A percentile compares a stretch with the other conserved stretches of the same genome.
phyloP scores from a whole-genome alignment of 2,888 invertebrate genomes.

The Diaphora mendica region DNA sequence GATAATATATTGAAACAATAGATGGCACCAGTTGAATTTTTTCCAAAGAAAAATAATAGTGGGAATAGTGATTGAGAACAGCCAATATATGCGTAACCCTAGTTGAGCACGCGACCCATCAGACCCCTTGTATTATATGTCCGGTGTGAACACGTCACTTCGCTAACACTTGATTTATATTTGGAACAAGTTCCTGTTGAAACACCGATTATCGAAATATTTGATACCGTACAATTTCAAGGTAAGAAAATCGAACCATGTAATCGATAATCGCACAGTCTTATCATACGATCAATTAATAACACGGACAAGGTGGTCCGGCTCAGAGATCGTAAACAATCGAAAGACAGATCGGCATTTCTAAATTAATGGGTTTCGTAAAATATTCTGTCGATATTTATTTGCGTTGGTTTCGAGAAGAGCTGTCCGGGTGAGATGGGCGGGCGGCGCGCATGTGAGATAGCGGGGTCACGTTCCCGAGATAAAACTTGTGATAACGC shows the following conservation, averaged over 20 bases:
- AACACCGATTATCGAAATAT: conserved; percentile 38
- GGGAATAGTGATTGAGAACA: not conserved
- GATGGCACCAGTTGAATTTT: not conserved
- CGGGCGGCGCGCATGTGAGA: conserved; percentile 74
- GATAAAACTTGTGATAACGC: conserved; percentile 79
- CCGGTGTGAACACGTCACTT: conserved; percentile 52
- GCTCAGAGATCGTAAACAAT: conserved; percentile 73
- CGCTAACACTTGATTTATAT: conserved; percentile 58
- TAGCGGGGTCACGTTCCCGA: conserved; percentile 82
- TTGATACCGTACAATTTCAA: conserved; percentile 41
- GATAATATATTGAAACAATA: conserved; percentile 17
- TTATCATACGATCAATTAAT: conserved; percentile 82
- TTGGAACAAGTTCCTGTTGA: conserved; percentile 55
- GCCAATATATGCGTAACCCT: not conserved
- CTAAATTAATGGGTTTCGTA: conserved; percentile 78
- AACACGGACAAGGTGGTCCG: conserved; percentile 80
- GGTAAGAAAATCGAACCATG: conserved; percentile 53
- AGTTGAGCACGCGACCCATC: conserved; percentile 35
- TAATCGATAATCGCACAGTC: conserved; percentile 60
- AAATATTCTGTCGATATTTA: conserved; percentile 60
- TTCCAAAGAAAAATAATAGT: conserved; percentile 19
- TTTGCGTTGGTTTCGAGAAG: conserved; percentile 65
- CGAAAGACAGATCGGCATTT: conserved; percentile 76
- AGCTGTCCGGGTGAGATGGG: conserved; percentile 73
- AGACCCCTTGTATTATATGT: conserved; percentile 48